phyloP scores from a whole-genome alignment of 2,797 vertebrate species.

The Tiaroga cobitis region DNA sequence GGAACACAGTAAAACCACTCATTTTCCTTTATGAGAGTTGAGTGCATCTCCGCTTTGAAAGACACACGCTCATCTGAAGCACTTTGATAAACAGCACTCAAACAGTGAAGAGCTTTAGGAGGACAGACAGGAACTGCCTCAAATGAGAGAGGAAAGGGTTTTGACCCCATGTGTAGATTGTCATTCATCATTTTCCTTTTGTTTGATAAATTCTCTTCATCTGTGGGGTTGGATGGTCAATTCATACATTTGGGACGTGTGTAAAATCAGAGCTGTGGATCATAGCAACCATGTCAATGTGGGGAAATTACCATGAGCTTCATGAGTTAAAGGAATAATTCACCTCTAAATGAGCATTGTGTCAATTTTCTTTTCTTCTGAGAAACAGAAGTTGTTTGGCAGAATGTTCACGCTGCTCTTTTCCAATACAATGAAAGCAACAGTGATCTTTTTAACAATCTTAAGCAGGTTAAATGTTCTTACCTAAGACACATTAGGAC shows the following conservation, averaged over 20 bases:
- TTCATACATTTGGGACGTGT: not conserved
- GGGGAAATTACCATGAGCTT: not conserved
- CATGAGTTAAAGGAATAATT: not conserved
- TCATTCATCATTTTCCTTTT: not conserved
- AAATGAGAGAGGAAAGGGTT: not conserved
- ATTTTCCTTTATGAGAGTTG: not conserved
- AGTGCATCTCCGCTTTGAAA: not conserved
- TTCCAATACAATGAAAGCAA: not conserved
- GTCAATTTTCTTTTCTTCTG: not conserved
- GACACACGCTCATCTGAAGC: not conserved
- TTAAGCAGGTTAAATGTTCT: not conserved
- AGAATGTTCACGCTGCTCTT: not conserved
- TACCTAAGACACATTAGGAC: too few relatives aligned
- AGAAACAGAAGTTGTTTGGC: not conserved
- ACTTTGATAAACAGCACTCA: not conserved
- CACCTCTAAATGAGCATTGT: too few relatives aligned
- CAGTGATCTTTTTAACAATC: not conserved
- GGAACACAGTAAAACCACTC: not conserved
- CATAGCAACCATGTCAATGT: not conserved
- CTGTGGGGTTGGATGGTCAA: not conserved
- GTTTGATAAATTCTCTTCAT: not conserved
- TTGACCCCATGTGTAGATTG: not conserved
- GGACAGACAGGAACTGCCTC: not conserved
- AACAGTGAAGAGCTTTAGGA: not conserved
- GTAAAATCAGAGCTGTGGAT: not conserved